Evolutionary conservation across 2,888 invertebrate species (phyloP).

Genomic region (Miltochrista miniata): DNA sequence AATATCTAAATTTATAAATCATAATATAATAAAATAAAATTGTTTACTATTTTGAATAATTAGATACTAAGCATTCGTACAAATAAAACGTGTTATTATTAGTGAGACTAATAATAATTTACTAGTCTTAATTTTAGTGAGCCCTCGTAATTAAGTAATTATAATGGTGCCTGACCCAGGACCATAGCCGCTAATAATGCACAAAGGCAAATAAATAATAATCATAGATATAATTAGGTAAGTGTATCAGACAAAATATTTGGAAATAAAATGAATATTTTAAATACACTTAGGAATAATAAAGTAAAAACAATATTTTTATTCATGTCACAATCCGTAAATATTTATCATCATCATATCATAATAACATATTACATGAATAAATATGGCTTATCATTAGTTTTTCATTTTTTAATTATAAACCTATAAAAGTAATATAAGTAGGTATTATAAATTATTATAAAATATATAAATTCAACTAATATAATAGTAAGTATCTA

Average conservation of each 20-base stretch:
- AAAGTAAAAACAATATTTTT: conserved; percentile 5
- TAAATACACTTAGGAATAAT: conserved; percentile 28
- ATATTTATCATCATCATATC: background rate
- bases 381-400: background rate
- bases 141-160: conserved; percentile 14
- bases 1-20: no score
- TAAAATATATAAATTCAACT: background rate
- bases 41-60: no score
- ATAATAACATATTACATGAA: background rate
- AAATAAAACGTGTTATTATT: background rate
- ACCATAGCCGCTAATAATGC: conserved; percentile 63
- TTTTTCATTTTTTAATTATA: background rate
- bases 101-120: background rate
- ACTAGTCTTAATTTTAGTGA: conserved; percentile 19
- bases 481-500: background rate
- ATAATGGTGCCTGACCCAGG: conserved; percentile 33
- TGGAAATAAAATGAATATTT: conserved; percentile 21
- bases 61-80: no score
- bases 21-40: no score
- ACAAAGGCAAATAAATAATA: conserved; percentile 51
- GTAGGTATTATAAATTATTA: background rate
- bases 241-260: conserved; percentile 40
- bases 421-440: no score
- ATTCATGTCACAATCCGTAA: background rate
- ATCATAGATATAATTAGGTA: conserved; percentile 18